Percentiles rank a stretch among this genome's conserved stretches.
Evolutionary conservation across 53 echinoderm and acorn worm genomes (phyloP).

Genomic region (Hippasteria phrygiana): DNA sequence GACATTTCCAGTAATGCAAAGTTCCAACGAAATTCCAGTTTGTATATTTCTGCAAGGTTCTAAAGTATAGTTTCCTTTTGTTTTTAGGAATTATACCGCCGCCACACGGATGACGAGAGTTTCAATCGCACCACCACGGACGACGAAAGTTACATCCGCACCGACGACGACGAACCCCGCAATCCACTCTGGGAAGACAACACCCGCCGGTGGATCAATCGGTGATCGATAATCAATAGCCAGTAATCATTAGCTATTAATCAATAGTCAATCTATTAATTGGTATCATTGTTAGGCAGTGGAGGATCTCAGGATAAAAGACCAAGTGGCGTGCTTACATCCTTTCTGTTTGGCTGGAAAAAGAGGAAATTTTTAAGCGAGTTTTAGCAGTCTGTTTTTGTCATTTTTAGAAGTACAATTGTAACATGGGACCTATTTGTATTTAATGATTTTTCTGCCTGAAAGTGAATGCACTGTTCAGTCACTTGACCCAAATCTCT

Average conservation of each 20-base stretch:
- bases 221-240: constrained; percentile 63
- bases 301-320: background rate
- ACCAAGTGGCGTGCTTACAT: background rate
- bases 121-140: constrained; percentile 73
- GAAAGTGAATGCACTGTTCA: too few species aligned
- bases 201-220: constrained; percentile 84
- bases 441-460: too few species aligned
- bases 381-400: background rate
- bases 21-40: too few species aligned
- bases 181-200: constrained; percentile 78
- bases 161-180: constrained; percentile 70
- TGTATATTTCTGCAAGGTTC: background rate
- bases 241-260: constrained; percentile 36
- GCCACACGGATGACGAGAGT: constrained; percentile 67
- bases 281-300: background rate
- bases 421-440: too few species aligned
- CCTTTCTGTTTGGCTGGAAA: background rate
- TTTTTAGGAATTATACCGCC: constrained; percentile 66
- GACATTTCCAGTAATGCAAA: too few species aligned
- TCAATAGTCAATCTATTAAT: constrained; percentile 1
- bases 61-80: background rate
- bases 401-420: background rate
- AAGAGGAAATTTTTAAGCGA: too few species aligned
- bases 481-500: too few species aligned
- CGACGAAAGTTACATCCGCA: constrained; percentile 72